Evolutionary conservation across 2,888 invertebrate genomes (phyloP).

Genomic region (Chrysodeixis includens): DNA sequence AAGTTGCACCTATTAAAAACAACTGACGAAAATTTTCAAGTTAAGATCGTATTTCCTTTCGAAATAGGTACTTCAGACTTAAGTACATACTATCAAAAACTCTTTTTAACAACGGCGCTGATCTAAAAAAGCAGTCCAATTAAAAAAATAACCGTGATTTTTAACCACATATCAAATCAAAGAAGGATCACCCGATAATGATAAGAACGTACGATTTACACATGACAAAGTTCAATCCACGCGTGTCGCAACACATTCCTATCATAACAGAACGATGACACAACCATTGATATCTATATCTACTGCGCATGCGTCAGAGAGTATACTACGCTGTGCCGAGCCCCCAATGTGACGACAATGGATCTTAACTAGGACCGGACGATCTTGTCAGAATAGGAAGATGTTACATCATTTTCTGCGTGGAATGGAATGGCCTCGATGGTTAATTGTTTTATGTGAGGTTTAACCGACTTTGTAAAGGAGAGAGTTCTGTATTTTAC

Average conservation of each 20-base stretch:
- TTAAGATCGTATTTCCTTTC: too few relatives aligned
- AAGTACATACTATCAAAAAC: too few relatives aligned
- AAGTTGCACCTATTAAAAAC: too few relatives aligned
- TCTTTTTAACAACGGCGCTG: too few relatives aligned
- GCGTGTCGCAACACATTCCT: neutral
- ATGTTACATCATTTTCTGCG: neutral
- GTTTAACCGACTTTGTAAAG: too few relatives aligned
- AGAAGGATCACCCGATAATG: neutral
- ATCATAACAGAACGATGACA: neutral
- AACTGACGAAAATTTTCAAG: too few relatives aligned
- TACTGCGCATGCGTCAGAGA: conserved; percentile 1
- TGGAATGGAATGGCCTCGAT: neutral
- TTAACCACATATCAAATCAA: too few relatives aligned
- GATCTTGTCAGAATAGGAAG: neutral
- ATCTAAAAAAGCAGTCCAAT: too few relatives aligned
- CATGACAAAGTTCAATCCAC: neutral
- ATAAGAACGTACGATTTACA: neutral
- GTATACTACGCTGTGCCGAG: neutral
- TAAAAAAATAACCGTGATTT: too few relatives aligned
- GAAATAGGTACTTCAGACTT: too few relatives aligned
- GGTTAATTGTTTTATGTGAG: neutral
- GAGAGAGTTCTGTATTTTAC: too few relatives aligned
- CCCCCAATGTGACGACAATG: neutral
- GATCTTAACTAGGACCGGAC: neutral
- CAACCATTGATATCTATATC: neutral